Evolutionary conservation across 1,140 invertebrate genomes (phyloP).

Genomic region (Bilobella aurantiaca): DNA sequence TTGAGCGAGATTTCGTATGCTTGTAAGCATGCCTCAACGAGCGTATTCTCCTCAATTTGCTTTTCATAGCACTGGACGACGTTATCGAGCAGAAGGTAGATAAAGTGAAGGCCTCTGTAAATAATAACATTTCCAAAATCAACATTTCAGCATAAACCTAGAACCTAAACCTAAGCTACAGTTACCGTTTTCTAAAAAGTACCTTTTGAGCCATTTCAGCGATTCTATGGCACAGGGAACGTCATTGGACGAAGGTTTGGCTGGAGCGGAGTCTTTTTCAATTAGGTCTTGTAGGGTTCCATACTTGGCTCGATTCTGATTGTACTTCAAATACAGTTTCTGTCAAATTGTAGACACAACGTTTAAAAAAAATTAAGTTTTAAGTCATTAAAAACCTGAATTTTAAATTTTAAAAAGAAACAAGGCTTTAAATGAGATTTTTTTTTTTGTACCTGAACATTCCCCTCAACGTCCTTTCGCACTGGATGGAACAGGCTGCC

Average conservation of each 20-base stretch:
- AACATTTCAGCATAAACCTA: not conserved
- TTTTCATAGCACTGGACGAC: not conserved
- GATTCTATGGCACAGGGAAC: not conserved
- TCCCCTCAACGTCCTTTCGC: not conserved
- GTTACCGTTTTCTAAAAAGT: too few relatives aligned
- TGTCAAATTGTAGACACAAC: not conserved
- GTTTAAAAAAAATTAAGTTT: too few relatives aligned
- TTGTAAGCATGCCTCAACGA: not conserved
- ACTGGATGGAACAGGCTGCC: not conserved
- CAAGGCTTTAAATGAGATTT: too few relatives aligned
- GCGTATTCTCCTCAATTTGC: not conserved
- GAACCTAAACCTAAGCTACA: too few relatives aligned
- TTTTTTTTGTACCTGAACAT: not conserved
- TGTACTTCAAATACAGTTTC: not conserved
- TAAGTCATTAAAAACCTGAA: too few relatives aligned
- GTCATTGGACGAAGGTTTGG: too few relatives aligned
- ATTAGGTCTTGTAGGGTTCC: not conserved
- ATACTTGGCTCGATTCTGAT: not conserved
- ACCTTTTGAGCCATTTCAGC: not conserved
- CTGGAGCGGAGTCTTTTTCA: not conserved
- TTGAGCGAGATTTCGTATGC: not conserved
- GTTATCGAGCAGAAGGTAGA: not conserved
- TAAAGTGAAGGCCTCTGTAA: not conserved
- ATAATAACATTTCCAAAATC: too few relatives aligned
- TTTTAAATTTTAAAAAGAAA: too few relatives aligned